Percentiles rank a stretch among this genome's conserved stretches.
Evolutionary conservation across 1,140 invertebrate genomes (phyloP).

Genomic region (Drosophila pseudoobscura): DNA sequence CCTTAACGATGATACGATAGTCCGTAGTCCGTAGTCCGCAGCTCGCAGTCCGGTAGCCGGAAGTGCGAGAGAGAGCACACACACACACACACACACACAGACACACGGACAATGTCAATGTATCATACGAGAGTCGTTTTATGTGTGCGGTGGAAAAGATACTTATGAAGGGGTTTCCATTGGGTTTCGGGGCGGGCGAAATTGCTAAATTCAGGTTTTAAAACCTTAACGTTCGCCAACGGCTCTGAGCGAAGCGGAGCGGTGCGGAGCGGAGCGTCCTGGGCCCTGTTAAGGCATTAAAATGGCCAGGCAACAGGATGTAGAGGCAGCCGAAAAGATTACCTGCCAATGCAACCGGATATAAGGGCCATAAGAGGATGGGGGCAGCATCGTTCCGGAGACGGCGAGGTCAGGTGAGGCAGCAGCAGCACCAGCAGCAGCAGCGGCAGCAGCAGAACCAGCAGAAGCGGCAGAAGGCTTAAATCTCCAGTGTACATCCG

Average conservation of each 20-base stretch:
- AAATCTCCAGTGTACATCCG: slow-evolving; percentile 79
- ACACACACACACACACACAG: slow-evolving; percentile 22
- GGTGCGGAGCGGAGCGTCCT: no score
- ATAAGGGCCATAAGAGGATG: slow-evolving; percentile 63
- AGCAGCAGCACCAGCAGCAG: slow-evolving; percentile 19
- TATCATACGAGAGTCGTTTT: slow-evolving; percentile 34
- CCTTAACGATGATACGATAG: slow-evolving; percentile 54
- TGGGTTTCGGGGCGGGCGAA: slow-evolving; percentile 16
- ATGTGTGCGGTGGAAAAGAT: slow-evolving; percentile 12
- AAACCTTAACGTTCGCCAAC: slow-evolving; percentile 39
- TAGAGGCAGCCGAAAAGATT: slow-evolving; percentile 67
- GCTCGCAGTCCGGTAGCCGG: slow-evolving; percentile 32
- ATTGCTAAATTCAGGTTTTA: slow-evolving; percentile 72
- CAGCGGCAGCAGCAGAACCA: not conserved
- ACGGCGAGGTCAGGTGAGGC: slow-evolving; percentile 41
- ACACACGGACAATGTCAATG: slow-evolving; percentile 30
- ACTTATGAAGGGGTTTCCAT: no score
- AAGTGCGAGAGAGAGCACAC: slow-evolving; percentile 64
- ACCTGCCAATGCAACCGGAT: slow-evolving; percentile 79
- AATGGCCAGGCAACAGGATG: slow-evolving; percentile 59
- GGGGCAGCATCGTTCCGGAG: slow-evolving; percentile 33
- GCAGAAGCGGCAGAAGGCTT: slow-evolving; percentile 52
- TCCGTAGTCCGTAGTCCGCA: no score
- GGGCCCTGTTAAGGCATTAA: slow-evolving; percentile 55
- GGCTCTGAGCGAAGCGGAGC: not conserved